These are phyloP conservation scores for Limenitis camilla DNA, from an alignment of 2,888 invertebrate genomes.

Conservation along the genomic window DNA sequence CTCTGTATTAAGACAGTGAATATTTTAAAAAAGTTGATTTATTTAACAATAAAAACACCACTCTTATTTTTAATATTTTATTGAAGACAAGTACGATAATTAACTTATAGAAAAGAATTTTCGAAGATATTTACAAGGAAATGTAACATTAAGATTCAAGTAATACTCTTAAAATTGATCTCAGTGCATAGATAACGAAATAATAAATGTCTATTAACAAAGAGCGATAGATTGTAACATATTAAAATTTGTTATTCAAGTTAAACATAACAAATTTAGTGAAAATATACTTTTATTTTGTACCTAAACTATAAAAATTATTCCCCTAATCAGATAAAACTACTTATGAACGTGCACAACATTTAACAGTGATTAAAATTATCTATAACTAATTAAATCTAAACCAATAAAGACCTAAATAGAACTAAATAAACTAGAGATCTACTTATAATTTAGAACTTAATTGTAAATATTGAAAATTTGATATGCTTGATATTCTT, in stretches of 20 bases:
- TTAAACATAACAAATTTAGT: constrained; percentile 20
- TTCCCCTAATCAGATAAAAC: constrained; percentile 60
- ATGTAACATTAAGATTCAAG: constrained; percentile 55
- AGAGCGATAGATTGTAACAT: constrained; percentile 17
- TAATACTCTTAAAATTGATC: constrained; percentile 40
- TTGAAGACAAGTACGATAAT: constrained; percentile 68
- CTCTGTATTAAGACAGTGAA: too few species aligned
- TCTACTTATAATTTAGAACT: constrained; percentile 45
- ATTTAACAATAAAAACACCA: constrained; percentile 20
- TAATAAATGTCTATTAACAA: constrained; percentile 18
- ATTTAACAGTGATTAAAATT: constrained; percentile 74
- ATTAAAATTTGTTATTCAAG: constrained; percentile 12
- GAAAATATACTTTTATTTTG: constrained; percentile 29
- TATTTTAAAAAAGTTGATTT: too few species aligned
- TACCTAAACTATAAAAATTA: constrained; percentile 48
- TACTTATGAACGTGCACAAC: constrained; percentile 71
- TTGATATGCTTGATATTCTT: constrained; percentile 73
- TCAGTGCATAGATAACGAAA: constrained; percentile 27
- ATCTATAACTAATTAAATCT: constrained; percentile 56
- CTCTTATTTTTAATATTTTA: constrained; percentile 40
- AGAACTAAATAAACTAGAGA: constrained; percentile 46
- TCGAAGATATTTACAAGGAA: constrained; percentile 68
- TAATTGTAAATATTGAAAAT: constrained; percentile 37
- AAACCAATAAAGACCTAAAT: constrained; percentile 49
- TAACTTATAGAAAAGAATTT: constrained; percentile 66